Base-by-base conservation (phyloP, 2,888 invertebrate genomes). In the Melanostoma scalare region DNA sequence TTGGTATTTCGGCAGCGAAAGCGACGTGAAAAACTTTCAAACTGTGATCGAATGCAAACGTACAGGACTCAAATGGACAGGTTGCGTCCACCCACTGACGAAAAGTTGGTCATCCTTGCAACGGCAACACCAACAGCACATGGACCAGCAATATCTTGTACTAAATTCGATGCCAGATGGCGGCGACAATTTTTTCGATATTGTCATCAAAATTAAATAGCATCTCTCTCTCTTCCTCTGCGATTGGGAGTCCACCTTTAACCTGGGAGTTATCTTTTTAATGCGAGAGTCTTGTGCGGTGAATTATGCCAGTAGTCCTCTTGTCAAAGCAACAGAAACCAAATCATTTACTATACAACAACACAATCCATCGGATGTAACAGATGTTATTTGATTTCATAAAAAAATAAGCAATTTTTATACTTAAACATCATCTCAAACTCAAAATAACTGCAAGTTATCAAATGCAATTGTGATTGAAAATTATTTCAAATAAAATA, bases 41-140 rank as follows among this genome's bases (percentile, higher is more conserved):
- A 87, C 89, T 86, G 88, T 88, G 87, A 89, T 90, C 87, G 89
- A 89, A 86, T 87, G 89, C 82, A 87, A 87, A 69, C 87, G 86
- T 86, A 87, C 87, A 67, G 87, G 86, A 58, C 82, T 89, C 63
- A 89, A 89, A 85, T 90, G 90, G 90, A 88, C 88, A 77, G 90
- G 90, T 50, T 76, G 86, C 9, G 88, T 89, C 40, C 90, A 90
- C 78, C 87, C 89, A 48, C 86, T 89, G 58, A 87, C 88, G 74
- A 53, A 86, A 63, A 89, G 87, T 60, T 90, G 90, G 89, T 76
- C 87, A 10, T 87, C 88, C 77, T 88, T 90, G 61, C 84, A 78
- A 42, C 68, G 38, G 35, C 50, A 53, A 42, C 52, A 31, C 6
- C 63, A 63, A 46, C 56, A 48, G 74, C 80, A 80, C 79, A 82